These are phyloP conservation scores for Clamator glandarius DNA, from an alignment of 2,797 vertebrate genomes.

Conservation along the genomic window DNA sequence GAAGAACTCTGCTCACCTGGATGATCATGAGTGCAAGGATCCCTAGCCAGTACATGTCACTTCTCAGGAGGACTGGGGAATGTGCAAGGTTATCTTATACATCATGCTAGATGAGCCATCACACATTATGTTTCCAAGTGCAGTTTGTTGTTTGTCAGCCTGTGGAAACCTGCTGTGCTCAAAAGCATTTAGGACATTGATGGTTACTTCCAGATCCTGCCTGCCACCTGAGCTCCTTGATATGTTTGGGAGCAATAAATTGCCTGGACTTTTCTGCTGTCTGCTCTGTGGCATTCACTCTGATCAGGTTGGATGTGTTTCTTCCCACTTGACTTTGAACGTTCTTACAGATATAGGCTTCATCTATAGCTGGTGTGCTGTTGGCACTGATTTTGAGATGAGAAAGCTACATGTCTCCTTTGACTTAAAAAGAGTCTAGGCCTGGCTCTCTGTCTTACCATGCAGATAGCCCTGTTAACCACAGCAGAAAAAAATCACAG, in stretches of 20 bases:
- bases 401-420: not conserved
- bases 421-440: not conserved
- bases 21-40: not conserved
- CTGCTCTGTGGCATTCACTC: not conserved
- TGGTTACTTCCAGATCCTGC: not conserved
- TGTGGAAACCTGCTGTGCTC: not conserved
- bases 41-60: not conserved
- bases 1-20: not conserved
- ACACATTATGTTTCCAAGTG: not conserved
- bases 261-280: not conserved
- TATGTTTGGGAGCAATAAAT: not conserved
- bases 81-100: not conserved
- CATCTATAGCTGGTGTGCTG: not conserved
- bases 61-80: not conserved
- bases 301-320: not conserved
- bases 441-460: not conserved
- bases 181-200: not conserved
- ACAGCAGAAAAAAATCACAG: not conserved
- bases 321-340: not conserved
- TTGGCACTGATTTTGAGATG: not conserved
- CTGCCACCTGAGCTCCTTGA: not conserved
- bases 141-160: not conserved
- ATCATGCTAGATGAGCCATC: not conserved
- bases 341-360: not conserved
- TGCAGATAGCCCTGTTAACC: not conserved